A percentile compares a stretch with the other conserved stretches of the same genome.
Conservation (phyloP, 2,888 invertebrate species). For the Camptogramma bilineatum region DNA sequence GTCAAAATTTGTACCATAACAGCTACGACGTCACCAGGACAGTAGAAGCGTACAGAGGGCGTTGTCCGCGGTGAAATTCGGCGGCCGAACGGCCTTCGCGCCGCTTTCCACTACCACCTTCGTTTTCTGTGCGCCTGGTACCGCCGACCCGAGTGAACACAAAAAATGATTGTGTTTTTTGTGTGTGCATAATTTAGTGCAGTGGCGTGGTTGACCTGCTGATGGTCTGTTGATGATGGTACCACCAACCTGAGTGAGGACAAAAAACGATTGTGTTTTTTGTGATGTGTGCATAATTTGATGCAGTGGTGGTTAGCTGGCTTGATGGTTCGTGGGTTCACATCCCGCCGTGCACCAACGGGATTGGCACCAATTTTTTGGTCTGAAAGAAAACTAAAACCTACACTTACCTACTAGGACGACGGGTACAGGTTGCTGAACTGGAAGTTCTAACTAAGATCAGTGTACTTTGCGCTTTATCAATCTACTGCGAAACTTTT, state of each 20-base stretch:
- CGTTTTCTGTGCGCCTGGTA: slow-evolving; percentile 67
- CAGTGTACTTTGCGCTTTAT: too few species aligned
- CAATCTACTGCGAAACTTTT: too few species aligned
- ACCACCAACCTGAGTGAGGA: slow-evolving; percentile 50
- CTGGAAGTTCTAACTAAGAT: too few species aligned
- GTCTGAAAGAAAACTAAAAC: too few species aligned
- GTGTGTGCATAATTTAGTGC: slow-evolving; percentile 7
- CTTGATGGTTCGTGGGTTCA: neutral
- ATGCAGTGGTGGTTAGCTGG: neutral
- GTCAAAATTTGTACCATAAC: slow-evolving; percentile 1
- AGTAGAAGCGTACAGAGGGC: slow-evolving; percentile 53
- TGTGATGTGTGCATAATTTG: slow-evolving; percentile 16
- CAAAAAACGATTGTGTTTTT: slow-evolving; percentile 53
- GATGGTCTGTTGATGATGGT: too few species aligned
- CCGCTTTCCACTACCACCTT: slow-evolving; percentile 69
- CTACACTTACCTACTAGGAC: too few species aligned
- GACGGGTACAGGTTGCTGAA: too few species aligned
- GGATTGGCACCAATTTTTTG: neutral
- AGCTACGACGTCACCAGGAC: slow-evolving; percentile 52
- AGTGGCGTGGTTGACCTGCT: neutral
- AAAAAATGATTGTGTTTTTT: slow-evolving; percentile 52
- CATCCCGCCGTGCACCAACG: neutral
- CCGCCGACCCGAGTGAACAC: slow-evolving; percentile 48
- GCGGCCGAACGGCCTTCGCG: slow-evolving; percentile 67
- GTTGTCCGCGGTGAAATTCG: slow-evolving; percentile 73